Percentiles rank a stretch among this genome's conserved stretches.
These are phyloP conservation scores for Hanleya hanleyi DNA, from an alignment of 2,888 invertebrate genomes.

Conservation along the genomic window DNA sequence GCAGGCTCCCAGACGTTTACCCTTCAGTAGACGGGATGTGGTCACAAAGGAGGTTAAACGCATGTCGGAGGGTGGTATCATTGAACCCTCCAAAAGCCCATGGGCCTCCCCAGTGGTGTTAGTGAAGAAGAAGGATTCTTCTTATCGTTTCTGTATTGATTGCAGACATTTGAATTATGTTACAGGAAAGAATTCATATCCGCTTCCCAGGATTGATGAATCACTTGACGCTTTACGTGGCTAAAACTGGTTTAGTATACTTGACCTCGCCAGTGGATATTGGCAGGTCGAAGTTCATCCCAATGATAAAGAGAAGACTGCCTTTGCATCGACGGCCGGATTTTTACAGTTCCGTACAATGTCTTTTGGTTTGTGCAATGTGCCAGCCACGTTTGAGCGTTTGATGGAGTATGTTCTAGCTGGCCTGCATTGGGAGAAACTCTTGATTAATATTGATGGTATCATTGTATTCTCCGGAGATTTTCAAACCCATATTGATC, in stretches of 20 bases:
- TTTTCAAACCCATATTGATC: no score
- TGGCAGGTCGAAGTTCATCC: slow-evolving; percentile 15
- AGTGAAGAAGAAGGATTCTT: slow-evolving; percentile 17
- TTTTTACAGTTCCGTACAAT: slow-evolving; percentile 33
- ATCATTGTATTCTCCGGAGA: no score
- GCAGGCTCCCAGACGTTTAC: background rate
- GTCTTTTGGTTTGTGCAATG: slow-evolving; percentile 40
- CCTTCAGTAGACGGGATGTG: background rate
- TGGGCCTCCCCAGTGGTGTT: slow-evolving; percentile 20
- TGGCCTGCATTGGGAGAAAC: slow-evolving; percentile 20
- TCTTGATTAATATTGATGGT: no score
- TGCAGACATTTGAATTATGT: slow-evolving; percentile 14
- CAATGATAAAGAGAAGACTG: slow-evolving; percentile 11
- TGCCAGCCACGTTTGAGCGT: slow-evolving; percentile 34
- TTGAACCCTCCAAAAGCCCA: slow-evolving; percentile 18
- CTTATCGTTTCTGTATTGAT: slow-evolving; percentile 17
- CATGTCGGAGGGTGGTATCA: slow-evolving; percentile 14
- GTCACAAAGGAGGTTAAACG: slow-evolving; percentile 9
- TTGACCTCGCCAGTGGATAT: slow-evolving; percentile 22
- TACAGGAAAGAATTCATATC: slow-evolving; percentile 16
- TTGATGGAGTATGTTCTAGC: slow-evolving; percentile 21
- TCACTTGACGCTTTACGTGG: slow-evolving; percentile 7
- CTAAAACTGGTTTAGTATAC: slow-evolving; percentile 10
- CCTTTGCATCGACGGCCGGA: slow-evolving; percentile 26
- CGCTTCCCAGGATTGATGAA: slow-evolving; percentile 11